Conservation (phyloP, 1,140 invertebrate genomes). For the Mizuhopecten yessoensis region DNA sequence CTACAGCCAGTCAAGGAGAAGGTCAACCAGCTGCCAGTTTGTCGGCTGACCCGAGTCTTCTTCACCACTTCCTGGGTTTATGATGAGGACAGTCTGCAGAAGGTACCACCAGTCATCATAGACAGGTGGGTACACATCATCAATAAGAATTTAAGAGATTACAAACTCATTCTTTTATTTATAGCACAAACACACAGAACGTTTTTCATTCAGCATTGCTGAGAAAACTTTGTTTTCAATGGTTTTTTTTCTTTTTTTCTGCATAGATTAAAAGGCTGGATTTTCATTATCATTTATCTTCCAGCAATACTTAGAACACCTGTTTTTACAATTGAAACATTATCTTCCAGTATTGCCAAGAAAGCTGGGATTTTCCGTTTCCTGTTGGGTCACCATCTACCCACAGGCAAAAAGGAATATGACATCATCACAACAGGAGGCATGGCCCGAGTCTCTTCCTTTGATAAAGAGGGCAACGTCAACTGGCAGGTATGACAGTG, state of each 20-base stretch:
- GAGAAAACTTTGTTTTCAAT: not conserved
- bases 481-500: constrained; percentile 80
- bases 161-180: not conserved
- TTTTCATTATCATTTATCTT: no score
- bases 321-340: no score
- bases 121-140: constrained; percentile 66
- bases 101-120: constrained; percentile 74
- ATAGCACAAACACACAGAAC: no score
- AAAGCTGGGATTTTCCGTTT: constrained; percentile 77
- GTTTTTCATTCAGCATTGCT: not conserved
- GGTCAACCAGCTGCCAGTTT: constrained; percentile 73
- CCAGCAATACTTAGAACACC: no score
- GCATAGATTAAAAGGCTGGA: no score
- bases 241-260: no score
- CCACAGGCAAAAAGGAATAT: constrained; percentile 67
- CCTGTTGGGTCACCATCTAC: constrained; percentile 76
- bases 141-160: not conserved
- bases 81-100: constrained; percentile 77
- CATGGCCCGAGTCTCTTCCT: constrained; percentile 75
- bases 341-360: constrained; percentile 74
- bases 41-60: constrained; percentile 73
- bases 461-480: constrained; percentile 75
- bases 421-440: constrained; percentile 76
- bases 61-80: constrained; percentile 77
- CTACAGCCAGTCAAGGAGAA: constrained; percentile 74